These are phyloP conservation scores for Porites divaricata DNA, from an alignment of 92 coral and sea anemone genomes.

Conservation along the genomic window DNA sequence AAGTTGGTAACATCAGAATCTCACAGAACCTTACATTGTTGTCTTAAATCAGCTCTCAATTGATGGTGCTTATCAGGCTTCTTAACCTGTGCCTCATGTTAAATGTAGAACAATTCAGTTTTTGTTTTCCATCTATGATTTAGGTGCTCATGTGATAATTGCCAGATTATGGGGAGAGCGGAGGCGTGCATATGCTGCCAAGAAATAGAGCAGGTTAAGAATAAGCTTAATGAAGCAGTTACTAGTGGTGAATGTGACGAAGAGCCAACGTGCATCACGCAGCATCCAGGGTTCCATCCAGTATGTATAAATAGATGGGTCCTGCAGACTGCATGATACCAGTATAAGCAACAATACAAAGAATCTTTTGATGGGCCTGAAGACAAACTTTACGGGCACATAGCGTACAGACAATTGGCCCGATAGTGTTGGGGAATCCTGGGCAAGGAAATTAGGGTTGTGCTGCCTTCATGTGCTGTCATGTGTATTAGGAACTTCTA, in stretches of 20 bases:
- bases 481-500: slow-evolving; percentile 37
- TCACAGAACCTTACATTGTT: too few species aligned
- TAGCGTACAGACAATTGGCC: slow-evolving; percentile 43
- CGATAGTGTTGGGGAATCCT: slow-evolving; percentile 48
- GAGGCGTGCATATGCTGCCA: slow-evolving; percentile 35
- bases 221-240: slow-evolving; percentile 35
- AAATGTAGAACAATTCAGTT: too few species aligned
- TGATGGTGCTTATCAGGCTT: too few species aligned
- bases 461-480: slow-evolving; percentile 48
- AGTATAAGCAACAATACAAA: slow-evolving; percentile 34
- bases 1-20: too few species aligned
- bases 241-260: slow-evolving; percentile 22
- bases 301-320: slow-evolving; percentile 44
- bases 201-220: slow-evolving; percentile 28
- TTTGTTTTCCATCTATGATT: too few species aligned
- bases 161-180: slow-evolving; percentile 37
- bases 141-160: slow-evolving; percentile 40
- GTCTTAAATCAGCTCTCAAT: too few species aligned
- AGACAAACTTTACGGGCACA: slow-evolving; percentile 38
- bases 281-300: slow-evolving; percentile 37
- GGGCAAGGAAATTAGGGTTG: slow-evolving; percentile 40
- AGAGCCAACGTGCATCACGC: slow-evolving; percentile 32
- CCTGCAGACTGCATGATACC: slow-evolving; percentile 33
- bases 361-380: slow-evolving; percentile 17
- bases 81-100: too few species aligned